These are phyloP conservation scores for Smutsia temminckii DNA, from an alignment of 2,797 vertebrate species.

Conservation along the genomic window DNA sequence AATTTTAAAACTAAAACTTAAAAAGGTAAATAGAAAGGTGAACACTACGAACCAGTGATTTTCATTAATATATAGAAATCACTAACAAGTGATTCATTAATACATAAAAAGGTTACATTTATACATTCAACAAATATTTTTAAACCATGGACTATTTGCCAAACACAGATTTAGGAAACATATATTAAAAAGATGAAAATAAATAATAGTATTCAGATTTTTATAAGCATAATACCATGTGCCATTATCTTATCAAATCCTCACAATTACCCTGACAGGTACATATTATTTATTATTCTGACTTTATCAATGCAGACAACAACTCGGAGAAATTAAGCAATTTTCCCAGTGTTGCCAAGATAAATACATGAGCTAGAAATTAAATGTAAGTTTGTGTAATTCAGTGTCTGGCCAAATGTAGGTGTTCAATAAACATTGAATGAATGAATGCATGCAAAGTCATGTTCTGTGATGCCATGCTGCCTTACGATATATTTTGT, in stretches of 20 bases:
- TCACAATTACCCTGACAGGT: neutral
- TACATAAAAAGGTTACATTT: neutral
- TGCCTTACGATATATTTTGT: neutral
- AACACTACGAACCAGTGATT: neutral
- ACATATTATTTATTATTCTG: neutral
- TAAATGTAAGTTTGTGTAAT: neutral
- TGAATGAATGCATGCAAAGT: neutral
- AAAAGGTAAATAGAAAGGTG: neutral
- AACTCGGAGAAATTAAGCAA: neutral
- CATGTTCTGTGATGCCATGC: neutral
- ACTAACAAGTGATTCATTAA: neutral
- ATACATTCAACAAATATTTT: neutral
- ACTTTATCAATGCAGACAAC: slow-evolving; percentile 15
- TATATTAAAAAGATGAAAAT: neutral
- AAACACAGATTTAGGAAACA: neutral
- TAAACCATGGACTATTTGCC: neutral
- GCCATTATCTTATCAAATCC: neutral
- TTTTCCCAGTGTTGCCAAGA: neutral
- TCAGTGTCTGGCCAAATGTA: neutral
- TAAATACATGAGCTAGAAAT: slow-evolving; percentile 5
- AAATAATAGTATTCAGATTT: neutral
- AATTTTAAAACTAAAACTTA: neutral
- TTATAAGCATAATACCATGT: neutral
- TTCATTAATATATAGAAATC: neutral
- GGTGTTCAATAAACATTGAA: neutral